Base-by-base conservation (phyloP, 1,140 invertebrate genomes). In the Spodoptera frugiperda region DNA sequence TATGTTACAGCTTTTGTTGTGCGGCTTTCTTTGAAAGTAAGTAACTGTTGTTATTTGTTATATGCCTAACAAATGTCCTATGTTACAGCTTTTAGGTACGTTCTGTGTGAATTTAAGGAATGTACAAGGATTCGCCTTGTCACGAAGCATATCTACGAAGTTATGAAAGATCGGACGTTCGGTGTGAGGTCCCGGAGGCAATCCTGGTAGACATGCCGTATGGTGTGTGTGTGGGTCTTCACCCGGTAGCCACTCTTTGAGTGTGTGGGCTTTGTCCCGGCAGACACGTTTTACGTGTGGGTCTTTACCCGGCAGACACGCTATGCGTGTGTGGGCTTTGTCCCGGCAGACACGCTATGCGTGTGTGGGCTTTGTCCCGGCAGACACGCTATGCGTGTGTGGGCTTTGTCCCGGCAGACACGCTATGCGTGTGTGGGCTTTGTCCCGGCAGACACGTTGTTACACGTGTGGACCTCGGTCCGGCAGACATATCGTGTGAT, bases 251-350 rank as follows among this genome's bases (percentile, higher is more conserved):
- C 53, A 54, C 53, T 6, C 53, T 54, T 8, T 25, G 53, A 6
- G 17, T 1, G 53, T 54, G 53, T 54, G 53, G 51, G 51, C 51
- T 54, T 54, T 6, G 51, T 54, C 51, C 51, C 46, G 46, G 17
- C 53, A 54, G 53, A 54, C 53, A 21, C 53, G 53, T 54, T 54
- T 17, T 54, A 21, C 53, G 53, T 54, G 53, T 54, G 53, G 53
- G 19, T 21, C 17, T 54, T 21, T 17, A 21, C n/a, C n/a, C n/a
- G n/a, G n/a, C n/a, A n/a, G n/a, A n/a, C n/a, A n/a, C n/a, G n/a
- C n/a, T n/a, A n/a, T n/a, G n/a, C n/a, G n/a, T n/a, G n/a, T n/a
- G n/a, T n/a, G n/a, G n/a, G n/a, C n/a, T n/a, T n/a, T n/a, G n/a
- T n/a, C n/a, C n/a, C n/a, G n/a, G n/a, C n/a, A n/a, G n/a, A n/a